These are phyloP conservation scores for Limulus polyphemus DNA, from an alignment of 2,888 invertebrate genomes.

Conservation along the genomic window DNA sequence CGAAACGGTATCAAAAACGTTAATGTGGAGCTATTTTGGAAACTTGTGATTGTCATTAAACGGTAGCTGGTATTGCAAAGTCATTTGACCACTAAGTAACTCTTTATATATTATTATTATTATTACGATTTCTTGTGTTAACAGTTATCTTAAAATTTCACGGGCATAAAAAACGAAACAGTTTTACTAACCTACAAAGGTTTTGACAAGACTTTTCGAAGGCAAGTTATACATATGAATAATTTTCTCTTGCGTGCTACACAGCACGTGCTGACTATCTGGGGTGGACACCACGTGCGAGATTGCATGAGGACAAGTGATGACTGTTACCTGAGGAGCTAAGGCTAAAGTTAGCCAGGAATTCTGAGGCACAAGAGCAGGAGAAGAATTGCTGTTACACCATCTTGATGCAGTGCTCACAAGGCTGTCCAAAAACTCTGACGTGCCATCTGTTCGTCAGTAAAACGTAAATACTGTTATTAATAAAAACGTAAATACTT, in stretches of 20 bases:
- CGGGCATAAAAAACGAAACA: no score
- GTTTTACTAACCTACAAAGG: constrained; percentile 56
- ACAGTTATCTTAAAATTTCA: no score
- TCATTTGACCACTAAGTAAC: no score
- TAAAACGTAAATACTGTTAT: background rate
- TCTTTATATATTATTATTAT: no score
- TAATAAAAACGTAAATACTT: no score
- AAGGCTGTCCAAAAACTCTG: constrained; percentile 46
- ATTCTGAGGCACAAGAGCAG: constrained; percentile 74
- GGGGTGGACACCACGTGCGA: constrained; percentile 29
- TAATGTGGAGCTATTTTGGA: no score
- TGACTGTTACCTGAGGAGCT: constrained; percentile 30
- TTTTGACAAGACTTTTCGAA: constrained; percentile 66
- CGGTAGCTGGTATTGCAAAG: no score
- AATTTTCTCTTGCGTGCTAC: constrained; percentile 28
- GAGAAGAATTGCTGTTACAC: constrained; percentile 43
- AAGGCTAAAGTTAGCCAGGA: constrained; percentile 53
- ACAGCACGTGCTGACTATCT: constrained; percentile 35
- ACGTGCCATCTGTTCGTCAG: constrained; percentile 42
- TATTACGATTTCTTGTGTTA: no score
- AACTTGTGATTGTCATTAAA: no score
- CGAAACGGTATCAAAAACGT: no score
- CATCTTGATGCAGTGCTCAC: constrained; percentile 83
- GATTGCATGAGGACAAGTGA: constrained; percentile 29
- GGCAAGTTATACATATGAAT: constrained; percentile 38